Evolutionary conservation across 2,797 vertebrate species (phyloP), one percentile per base, ranked within the genome.

Genomic region (Anas bernieri): DNA sequence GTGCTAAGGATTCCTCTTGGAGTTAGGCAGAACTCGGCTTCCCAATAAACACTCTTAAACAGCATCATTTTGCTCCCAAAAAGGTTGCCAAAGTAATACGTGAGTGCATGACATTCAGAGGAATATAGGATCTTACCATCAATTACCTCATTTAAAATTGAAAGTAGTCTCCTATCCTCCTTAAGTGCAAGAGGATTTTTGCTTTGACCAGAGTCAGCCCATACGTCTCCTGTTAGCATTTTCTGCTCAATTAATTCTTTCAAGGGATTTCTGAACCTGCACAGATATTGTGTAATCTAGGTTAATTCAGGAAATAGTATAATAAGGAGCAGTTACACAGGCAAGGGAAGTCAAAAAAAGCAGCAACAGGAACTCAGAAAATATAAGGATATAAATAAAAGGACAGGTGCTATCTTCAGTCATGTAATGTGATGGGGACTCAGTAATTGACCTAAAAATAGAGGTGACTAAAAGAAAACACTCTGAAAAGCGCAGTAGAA

Each of bases 301-400:
- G 70, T 94, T 93, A 93, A 88, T 62, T 95, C 66, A 78, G 95
- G 93, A 95, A 97, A 93, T 55, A 46, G 39, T 23, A 63, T 81
- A 92, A 94, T 69, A 62, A 96, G 81, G 78, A 88, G 83, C 31
- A 78, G 79, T 83, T 93, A 91, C 25, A 76, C 12, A 22, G 26
- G 26, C 58, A 92, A 94, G 85, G 41, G 83, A 97, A 82, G 73
- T 92, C 82, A 91, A 92, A 97, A 96, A 93, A 83, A 89, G 91
- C 82, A 92, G 79, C 61, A 90, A 88, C 73, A 94, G 92, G 94
- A 94, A 91, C 82, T 96, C 70, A 94, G 92, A 88, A 94, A 89
- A 95, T 83, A 85, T 73, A 66, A 78, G 41, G 77, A 80, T 96
- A 92, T 96, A 97, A 96, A 96, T 96, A 94, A 90, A 91, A 92